Conservation (phyloP, 2,797 vertebrate species). For the Enteromius fasciolatus region DNA sequence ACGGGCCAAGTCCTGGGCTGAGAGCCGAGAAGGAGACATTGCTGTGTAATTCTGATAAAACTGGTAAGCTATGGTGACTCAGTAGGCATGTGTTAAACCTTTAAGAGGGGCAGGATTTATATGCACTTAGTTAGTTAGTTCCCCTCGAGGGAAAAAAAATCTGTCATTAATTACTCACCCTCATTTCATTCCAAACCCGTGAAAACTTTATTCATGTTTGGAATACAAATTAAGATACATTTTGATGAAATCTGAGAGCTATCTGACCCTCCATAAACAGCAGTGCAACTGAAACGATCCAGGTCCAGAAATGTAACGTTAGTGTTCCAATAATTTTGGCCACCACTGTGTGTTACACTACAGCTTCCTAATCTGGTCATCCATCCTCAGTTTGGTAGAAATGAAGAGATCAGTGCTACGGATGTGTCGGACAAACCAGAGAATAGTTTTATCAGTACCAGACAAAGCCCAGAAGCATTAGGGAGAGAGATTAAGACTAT, state of each 20-base stretch:
- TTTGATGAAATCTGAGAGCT: too few species aligned
- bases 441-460: constrained; percentile 3
- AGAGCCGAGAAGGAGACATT: constrained; percentile 95
- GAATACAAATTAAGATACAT: too few species aligned
- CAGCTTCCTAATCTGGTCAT: not conserved
- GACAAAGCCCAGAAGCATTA: constrained; percentile 18
- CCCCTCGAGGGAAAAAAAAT: too few species aligned
- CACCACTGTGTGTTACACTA: not conserved
- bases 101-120: not conserved
- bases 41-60: constrained; percentile 97
- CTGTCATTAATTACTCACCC: too few species aligned
- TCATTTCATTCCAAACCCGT: too few species aligned
- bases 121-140: too few species aligned
- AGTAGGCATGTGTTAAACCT: not conserved
- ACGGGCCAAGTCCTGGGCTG: constrained; percentile 89
- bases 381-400: not conserved
- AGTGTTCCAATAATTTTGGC: too few species aligned
- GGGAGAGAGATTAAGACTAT: constrained; percentile 26
- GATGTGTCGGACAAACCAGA: not conserved
- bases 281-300: too few species aligned
- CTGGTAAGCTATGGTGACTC: constrained; percentile 75
- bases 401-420: not conserved
- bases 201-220: too few species aligned
- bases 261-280: too few species aligned
- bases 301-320: too few species aligned